Percentiles rank a stretch among this genome's conserved stretches.
phyloP scores from a whole-genome alignment of 2,888 invertebrate genomes.

The Falcaria lacertinaria region DNA sequence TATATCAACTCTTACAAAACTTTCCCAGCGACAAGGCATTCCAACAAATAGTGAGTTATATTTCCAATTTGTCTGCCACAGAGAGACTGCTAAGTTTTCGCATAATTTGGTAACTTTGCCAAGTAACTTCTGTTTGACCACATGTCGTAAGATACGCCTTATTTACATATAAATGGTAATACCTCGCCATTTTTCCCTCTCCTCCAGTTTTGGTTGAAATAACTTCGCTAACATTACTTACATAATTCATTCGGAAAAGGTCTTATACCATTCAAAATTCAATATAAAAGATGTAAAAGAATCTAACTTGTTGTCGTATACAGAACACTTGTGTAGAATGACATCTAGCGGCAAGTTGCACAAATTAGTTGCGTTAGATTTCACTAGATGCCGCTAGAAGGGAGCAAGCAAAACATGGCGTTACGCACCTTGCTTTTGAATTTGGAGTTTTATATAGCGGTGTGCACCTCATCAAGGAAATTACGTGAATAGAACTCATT shows the following conservation, averaged over 20 bases:
- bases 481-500: conserved; percentile 29
- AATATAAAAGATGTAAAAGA: no score
- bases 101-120: conserved; percentile 44
- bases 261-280: no score
- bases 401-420: conserved; percentile 17
- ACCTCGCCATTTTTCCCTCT: conserved; percentile 40
- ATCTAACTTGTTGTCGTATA: no score
- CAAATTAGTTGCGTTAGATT: conserved; percentile 5
- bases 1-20: conserved; percentile 39
- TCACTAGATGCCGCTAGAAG: conserved; percentile 30
- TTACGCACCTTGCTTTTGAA: conserved; percentile 20
- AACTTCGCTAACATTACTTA: conserved; percentile 39
- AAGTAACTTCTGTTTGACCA: conserved; percentile 36
- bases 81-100: conserved; percentile 49
- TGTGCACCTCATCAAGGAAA: conserved; percentile 40
- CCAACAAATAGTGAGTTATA: conserved; percentile 36
- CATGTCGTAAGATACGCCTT: conserved; percentile 39
- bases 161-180: conserved; percentile 63
- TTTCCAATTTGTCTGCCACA: conserved; percentile 48
- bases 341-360: conserved; percentile 23
- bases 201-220: conserved; percentile 33
- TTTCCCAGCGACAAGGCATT: conserved; percentile 14
- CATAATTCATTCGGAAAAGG: conserved; percentile 41
- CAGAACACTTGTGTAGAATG: no score
- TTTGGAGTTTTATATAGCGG: conserved; percentile 30